These are phyloP conservation scores for Piprites chloris DNA, from an alignment of 2,113 vertebrate genomes.

Conservation along the genomic window DNA sequence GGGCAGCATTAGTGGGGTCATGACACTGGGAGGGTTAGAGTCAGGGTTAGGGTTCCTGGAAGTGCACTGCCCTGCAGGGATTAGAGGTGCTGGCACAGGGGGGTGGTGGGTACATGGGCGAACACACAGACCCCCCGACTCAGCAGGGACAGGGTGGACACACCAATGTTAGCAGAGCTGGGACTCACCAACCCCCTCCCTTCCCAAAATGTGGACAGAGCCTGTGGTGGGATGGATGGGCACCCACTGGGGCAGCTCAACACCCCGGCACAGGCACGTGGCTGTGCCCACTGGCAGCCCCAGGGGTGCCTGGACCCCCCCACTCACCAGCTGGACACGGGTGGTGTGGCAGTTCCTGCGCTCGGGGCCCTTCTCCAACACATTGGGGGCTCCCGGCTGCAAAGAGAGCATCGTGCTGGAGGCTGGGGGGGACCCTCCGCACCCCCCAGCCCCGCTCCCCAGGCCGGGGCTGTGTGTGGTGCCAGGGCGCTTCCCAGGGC, in stretches of 20 bases:
- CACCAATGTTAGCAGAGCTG: background rate
- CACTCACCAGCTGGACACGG: conserved; percentile 77
- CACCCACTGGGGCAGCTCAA: background rate
- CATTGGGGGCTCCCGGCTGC: conserved; percentile 78
- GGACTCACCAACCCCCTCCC: background rate
- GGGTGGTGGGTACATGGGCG: background rate
- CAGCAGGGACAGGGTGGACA: background rate
- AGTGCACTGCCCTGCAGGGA: background rate
- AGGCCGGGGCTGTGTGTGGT: accelerated
- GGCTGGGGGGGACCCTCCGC: accelerated
- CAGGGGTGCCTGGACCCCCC: background rate
- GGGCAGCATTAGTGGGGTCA: background rate
- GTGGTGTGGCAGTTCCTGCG: conserved; percentile 68
- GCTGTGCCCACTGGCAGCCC: background rate
- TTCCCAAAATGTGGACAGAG: background rate
- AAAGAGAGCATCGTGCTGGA: background rate
- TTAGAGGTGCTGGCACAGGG: background rate
- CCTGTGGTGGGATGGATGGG: background rate
- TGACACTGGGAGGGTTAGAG: background rate
- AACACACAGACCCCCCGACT: accelerated
- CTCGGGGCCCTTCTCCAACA: conserved; percentile 83
- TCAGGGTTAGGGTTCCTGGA: background rate
- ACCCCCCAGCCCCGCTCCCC: background rate
- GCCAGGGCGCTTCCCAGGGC: background rate
- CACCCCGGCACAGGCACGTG: accelerated